Evolutionary conservation across 2,113 vertebrate species (phyloP), one percentile per base, ranked within the genome.

Genomic region (Caranx ignobilis): DNA sequence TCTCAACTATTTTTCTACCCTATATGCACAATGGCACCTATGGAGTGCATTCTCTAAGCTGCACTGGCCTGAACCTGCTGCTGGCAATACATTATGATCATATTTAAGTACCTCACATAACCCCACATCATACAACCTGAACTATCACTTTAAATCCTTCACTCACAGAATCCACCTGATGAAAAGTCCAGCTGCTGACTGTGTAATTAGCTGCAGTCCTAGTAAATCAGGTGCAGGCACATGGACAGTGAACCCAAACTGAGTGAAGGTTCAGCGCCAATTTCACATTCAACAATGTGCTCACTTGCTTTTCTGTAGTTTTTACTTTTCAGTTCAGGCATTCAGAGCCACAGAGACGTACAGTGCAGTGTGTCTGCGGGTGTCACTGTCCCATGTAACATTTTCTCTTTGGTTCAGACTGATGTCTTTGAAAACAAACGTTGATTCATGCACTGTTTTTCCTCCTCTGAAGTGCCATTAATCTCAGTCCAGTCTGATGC

Each of bases 401-500:
- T 7, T 59, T 41, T 50, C 7, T 41, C 26, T 26, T 26, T 26
- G 26, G 26, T 15, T 81, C 41, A 31, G 54, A 21, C 18, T 32
- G 13, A n/a, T 13, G 21, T 16, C 11, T 63, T 15, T n/a, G n/a
- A 54, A 63, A 35, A 12, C 4, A 2, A 48, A 59, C 31, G 41
- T 35, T 18, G 39, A 71, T 61, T 71, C 73, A 15, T 65, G 39
- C 59, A 9, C n/a, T n/a, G 15, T 39, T 55, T 45, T 79, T 37
- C 71, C 47, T 52, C 50, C 50, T 32, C 39, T 63, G 72, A 59
- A 50, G 59, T 37, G 72, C 60, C 12, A 67, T 77, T 74, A 82
- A 74, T 87, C 75, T 63, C 48, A 19, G 34, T 63, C 76, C 18
- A 26, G 31, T 68, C 45, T 52, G 60, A 83, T 62, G 69, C 66